Evolutionary conservation across 2,888 invertebrate species (phyloP).

Genomic region (Drosophila cognata): DNA sequence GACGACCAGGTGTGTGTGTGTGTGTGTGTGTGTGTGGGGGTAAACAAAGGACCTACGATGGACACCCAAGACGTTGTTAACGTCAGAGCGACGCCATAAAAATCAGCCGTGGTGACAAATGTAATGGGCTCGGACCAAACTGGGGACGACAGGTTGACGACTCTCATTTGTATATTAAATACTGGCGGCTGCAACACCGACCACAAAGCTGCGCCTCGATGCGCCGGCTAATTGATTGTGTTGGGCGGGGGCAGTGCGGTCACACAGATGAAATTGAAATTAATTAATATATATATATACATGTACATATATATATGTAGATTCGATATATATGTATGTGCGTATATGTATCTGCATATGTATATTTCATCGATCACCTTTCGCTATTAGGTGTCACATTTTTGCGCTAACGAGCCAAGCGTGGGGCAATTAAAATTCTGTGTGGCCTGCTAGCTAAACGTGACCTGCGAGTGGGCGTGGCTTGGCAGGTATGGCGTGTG

Average conservation of each 20-base stretch:
- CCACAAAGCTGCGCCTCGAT: conserved; percentile 55
- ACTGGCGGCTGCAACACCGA: conserved; percentile 22
- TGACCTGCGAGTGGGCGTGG: conserved; percentile 35
- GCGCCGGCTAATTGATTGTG: conserved; percentile 59
- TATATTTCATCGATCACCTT: conserved; percentile 57
- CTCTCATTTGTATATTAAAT: conserved; percentile 42
- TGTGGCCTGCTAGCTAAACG: conserved; percentile 16
- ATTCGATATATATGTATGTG: neutral
- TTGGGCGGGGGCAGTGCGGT: neutral
- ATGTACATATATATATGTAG: conserved; percentile 5
- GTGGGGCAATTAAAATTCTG: conserved; percentile 63
- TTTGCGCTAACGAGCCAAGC: conserved; percentile 66
- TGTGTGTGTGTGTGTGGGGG: conserved; percentile 4
- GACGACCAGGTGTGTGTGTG: conserved; percentile 11
- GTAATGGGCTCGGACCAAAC: conserved; percentile 46
- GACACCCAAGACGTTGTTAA: conserved; percentile 62
- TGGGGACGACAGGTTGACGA: conserved; percentile 13
- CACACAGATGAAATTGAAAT: conserved; percentile 60
- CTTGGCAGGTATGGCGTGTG: conserved; percentile 35
- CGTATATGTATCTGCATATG: conserved; percentile 18
- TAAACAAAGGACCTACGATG: conserved; percentile 38
- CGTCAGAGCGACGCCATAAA: conserved; percentile 57
- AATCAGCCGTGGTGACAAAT: conserved; percentile 73
- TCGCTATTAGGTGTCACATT: conserved; percentile 64
- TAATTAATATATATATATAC: conserved; percentile 60